Percentiles rank a stretch among this genome's conserved stretches.
These are phyloP conservation scores for Puntigrus tetrazona DNA, from an alignment of 2,113 vertebrate species.

Conservation along the genomic window DNA sequence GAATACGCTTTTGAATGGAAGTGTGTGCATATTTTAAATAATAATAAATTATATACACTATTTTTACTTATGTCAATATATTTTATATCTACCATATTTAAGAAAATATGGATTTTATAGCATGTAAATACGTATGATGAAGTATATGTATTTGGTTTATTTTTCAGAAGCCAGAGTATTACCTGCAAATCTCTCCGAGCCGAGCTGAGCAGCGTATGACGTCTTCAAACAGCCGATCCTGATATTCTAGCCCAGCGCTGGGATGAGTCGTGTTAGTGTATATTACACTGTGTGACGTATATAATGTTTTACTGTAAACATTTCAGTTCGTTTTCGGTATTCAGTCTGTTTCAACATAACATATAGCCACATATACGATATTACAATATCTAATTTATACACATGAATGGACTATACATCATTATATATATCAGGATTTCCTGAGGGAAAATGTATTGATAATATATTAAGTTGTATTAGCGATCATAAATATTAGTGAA, in stretches of 20 bases:
- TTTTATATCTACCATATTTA: too few relatives aligned
- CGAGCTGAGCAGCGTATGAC: slow-evolving; percentile 66
- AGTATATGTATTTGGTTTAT: slow-evolving; percentile 27
- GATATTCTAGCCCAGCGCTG: slow-evolving; percentile 69
- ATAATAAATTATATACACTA: too few relatives aligned
- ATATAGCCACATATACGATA: slow-evolving; percentile 66
- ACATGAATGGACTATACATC: slow-evolving; percentile 66
- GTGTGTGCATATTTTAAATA: too few relatives aligned
- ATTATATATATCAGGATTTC: slow-evolving; percentile 63
- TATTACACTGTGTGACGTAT: slow-evolving; percentile 76
- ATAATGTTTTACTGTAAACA: slow-evolving; percentile 71
- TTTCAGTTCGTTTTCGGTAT: slow-evolving; percentile 62
- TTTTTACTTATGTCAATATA: too few relatives aligned
- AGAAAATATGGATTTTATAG: too few relatives aligned
- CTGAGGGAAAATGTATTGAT: slow-evolving; percentile 44
- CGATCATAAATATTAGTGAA: slow-evolving; percentile 5
- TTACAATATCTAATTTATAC: slow-evolving; percentile 70
- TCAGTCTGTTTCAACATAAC: slow-evolving; percentile 53
- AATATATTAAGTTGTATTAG: slow-evolving; percentile 15
- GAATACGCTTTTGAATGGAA: too few relatives aligned
- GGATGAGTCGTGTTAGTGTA: slow-evolving; percentile 76
- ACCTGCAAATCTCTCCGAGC: slow-evolving; percentile 63
- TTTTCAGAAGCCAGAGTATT: slow-evolving; percentile 72
- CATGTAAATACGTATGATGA: too few relatives aligned
- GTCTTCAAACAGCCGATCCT: slow-evolving; percentile 47